phyloP scores from a whole-genome alignment of 2,888 invertebrate species.

The Galeruca laticollis region DNA sequence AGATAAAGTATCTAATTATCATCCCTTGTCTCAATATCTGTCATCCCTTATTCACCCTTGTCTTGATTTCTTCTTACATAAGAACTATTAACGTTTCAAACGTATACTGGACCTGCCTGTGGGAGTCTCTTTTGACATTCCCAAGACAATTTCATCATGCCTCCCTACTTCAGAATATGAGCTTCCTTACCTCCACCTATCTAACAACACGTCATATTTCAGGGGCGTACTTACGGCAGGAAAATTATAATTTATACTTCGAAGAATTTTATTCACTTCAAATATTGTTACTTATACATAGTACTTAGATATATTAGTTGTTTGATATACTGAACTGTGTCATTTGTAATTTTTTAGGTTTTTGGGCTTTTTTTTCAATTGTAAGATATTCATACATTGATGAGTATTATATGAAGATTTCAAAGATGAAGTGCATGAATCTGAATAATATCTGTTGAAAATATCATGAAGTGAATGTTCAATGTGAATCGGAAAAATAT shows the following conservation, averaged over 20 bases:
- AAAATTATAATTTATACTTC: not conserved
- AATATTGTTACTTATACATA: no score
- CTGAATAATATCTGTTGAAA: no score
- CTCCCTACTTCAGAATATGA: slow-evolving; percentile 9
- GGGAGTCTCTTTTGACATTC: slow-evolving; percentile 48
- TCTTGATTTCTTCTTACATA: slow-evolving; percentile 27
- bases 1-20: slow-evolving; percentile 32
- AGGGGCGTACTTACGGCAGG: not conserved
- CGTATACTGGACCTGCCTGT: slow-evolving; percentile 50
- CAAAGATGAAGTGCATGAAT: no score
- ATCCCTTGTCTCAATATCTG: slow-evolving; percentile 17
- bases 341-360: no score
- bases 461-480: no score
- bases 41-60: slow-evolving; percentile 23
- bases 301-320: no score
- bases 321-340: no score
- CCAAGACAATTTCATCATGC: slow-evolving; percentile 55
- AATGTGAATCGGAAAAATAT: no score
- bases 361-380: no score
- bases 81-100: slow-evolving; percentile 44
- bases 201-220: not conserved
- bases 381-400: no score
- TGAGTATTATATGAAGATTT: no score
- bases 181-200: slow-evolving; percentile 1
- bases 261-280: not conserved